Evolutionary conservation across 2,888 invertebrate genomes (phyloP).

Genomic region (Dioctria rufipes): DNA sequence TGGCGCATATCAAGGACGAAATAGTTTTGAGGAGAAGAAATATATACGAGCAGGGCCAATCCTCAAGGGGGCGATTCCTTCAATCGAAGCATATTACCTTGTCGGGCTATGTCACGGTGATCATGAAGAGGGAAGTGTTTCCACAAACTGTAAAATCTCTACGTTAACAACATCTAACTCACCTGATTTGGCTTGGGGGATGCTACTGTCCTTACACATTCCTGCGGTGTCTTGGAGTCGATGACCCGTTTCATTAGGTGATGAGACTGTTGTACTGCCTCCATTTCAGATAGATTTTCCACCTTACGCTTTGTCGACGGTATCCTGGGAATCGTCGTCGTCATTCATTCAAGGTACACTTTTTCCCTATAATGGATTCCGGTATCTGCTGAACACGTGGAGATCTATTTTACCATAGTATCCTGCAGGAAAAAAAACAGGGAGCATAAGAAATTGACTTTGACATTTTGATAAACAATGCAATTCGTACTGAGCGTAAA

Average conservation of each 20-base stretch:
- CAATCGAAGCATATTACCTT: conserved; percentile 31
- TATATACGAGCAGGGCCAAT: conserved; percentile 14
- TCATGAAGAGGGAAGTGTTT: not conserved
- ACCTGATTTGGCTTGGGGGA: conserved; percentile 60
- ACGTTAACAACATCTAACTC: not conserved
- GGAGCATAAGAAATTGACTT: not conserved
- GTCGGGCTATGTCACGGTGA: not conserved
- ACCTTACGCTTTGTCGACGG: not conserved
- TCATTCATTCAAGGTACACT: not conserved
- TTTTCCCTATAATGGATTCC: too few species aligned
- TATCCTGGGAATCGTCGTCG: not conserved
- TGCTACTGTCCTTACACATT: conserved; percentile 42
- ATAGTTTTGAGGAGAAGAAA: not conserved
- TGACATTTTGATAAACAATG: not conserved
- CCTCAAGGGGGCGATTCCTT: conserved; percentile 35
- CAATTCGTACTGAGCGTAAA: not conserved
- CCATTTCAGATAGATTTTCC: conserved; percentile 29
- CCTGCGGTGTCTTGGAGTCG: conserved; percentile 58
- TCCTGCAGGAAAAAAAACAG: not conserved
- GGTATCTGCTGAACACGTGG: too few species aligned
- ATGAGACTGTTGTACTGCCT: conserved; percentile 54
- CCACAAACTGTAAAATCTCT: too few species aligned
- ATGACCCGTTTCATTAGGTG: conserved; percentile 58
- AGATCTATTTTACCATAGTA: not conserved
- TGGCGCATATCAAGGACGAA: not conserved